A percentile compares a stretch with the other conserved stretches of the same genome.
Evolutionary conservation across 37 sponge, comb jelly and placozoan species (phyloP).

Genomic region (Aplysina aerophoba): DNA sequence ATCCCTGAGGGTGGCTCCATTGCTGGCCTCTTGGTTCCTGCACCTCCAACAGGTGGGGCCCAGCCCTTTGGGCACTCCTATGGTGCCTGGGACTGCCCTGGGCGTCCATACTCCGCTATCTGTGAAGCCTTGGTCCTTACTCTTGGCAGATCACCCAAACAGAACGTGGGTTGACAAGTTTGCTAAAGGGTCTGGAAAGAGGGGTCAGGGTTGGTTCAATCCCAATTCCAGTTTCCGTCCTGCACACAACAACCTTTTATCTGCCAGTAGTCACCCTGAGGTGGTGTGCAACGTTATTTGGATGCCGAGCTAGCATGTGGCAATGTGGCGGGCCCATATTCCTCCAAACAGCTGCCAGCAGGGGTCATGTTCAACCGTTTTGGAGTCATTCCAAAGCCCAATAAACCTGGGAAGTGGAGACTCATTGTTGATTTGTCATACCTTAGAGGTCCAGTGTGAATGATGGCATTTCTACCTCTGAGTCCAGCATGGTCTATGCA

Average conservation of each 20-base stretch:
- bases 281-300: conserved; percentile 3
- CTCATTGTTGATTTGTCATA: neutral
- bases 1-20: neutral
- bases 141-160: neutral
- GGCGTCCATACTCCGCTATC: neutral
- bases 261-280: neutral
- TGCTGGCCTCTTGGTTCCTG: neutral
- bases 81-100: neutral
- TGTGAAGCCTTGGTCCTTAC: neutral
- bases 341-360: neutral
- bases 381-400: neutral
- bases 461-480: neutral
- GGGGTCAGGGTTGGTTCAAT: neutral
- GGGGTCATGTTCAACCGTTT: neutral
- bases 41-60: conserved; percentile 7
- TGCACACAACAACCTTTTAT: neutral
- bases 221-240: neutral
- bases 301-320: neutral
- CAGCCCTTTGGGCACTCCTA: neutral
- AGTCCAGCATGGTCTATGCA: neutral
- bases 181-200: neutral
- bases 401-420: conserved; percentile 5
- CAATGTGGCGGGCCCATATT: neutral
- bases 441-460: neutral
- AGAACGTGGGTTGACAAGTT: neutral